These are phyloP conservation scores for Sapayoa aenigma DNA, from an alignment of 2,113 vertebrate genomes.

Conservation along the genomic window DNA sequence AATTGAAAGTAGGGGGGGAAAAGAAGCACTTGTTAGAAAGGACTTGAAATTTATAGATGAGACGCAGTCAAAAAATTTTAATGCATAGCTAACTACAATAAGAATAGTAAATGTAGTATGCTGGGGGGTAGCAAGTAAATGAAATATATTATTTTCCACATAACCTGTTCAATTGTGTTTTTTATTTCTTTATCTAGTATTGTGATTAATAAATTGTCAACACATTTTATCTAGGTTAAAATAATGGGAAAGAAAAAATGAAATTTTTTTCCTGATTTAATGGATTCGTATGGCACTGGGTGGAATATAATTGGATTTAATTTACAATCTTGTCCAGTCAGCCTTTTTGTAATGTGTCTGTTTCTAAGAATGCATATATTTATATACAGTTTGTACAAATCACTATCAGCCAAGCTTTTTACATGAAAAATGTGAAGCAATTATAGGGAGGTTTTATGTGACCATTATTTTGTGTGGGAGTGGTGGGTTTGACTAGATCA, in stretches of 20 bases:
- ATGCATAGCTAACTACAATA: not conserved
- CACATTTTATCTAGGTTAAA: not conserved
- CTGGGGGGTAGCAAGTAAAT: not conserved
- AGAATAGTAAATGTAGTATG: not conserved
- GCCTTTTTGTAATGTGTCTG: not conserved
- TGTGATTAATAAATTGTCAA: not conserved
- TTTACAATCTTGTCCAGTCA: not conserved
- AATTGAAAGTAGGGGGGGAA: accelerated
- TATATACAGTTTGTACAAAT: not conserved
- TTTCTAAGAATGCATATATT: not conserved
- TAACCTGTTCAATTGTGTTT: accelerated
- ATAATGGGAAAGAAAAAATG: not conserved
- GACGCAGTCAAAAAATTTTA: not conserved
- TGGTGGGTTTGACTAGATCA: not conserved
- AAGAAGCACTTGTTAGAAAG: not conserved
- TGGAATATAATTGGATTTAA: not conserved
- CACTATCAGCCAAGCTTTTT: not conserved
- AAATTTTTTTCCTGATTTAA: not conserved
- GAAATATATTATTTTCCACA: not conserved
- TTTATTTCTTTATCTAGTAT: not conserved
- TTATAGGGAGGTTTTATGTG: not conserved
- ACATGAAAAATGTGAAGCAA: not conserved
- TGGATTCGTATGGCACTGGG: not conserved
- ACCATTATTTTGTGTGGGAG: not conserved
- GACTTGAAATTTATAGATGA: not conserved